phyloP scores from a whole-genome alignment of 1,140 invertebrate genomes.

The Physella acuta region DNA sequence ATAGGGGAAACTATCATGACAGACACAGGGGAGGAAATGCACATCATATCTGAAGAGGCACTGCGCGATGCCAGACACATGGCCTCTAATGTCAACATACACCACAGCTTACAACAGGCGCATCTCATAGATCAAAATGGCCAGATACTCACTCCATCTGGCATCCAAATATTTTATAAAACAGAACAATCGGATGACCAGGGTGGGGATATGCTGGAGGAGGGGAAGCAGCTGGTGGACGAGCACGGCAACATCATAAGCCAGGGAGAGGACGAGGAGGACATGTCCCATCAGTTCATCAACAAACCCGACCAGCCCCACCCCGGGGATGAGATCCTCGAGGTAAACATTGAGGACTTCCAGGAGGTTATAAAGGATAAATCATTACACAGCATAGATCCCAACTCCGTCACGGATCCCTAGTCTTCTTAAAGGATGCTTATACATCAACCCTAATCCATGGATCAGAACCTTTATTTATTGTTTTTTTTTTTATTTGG shows the following conservation, averaged over 20 bases:
- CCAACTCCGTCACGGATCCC: too few relatives aligned
- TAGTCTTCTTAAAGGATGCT: too few relatives aligned
- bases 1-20: constrained; percentile 14
- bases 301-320: not conserved
- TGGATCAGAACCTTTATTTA: too few relatives aligned
- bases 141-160: not conserved
- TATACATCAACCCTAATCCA: too few relatives aligned
- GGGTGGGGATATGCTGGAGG: not conserved
- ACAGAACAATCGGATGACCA: not conserved
- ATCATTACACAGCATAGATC: too few relatives aligned
- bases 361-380: not conserved
- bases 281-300: not conserved
- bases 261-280: not conserved
- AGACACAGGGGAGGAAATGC: constrained; percentile 9
- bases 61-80: not conserved
- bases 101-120: not conserved
- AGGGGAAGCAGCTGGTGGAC: not conserved
- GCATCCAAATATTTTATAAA: not conserved
- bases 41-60: not conserved
- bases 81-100: not conserved
- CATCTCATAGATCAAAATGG: not conserved
- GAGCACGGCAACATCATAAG: too few relatives aligned
- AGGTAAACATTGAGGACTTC: not conserved
- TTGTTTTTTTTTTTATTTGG: too few relatives aligned
- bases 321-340: not conserved